phyloP scores from a whole-genome alignment of 2,797 vertebrate species.

The Falco novaeseelandiae region DNA sequence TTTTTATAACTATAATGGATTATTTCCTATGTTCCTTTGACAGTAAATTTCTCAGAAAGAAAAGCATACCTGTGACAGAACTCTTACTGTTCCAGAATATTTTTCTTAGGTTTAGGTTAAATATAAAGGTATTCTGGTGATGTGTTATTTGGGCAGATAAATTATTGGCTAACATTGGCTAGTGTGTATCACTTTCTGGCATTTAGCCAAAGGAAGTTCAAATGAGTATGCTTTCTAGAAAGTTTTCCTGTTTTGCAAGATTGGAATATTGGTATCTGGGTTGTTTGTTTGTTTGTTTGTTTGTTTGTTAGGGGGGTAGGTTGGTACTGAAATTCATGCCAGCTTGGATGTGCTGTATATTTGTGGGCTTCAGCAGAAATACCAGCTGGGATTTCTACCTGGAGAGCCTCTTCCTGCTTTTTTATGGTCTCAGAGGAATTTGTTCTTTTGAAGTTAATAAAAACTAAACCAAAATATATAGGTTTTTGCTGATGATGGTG shows the following conservation, averaged over 20 bases:
- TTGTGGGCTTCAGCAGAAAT: background rate
- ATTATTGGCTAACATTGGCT: background rate
- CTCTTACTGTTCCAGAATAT: background rate
- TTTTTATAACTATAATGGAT: background rate
- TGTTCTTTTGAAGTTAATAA: background rate
- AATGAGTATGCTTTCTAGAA: background rate
- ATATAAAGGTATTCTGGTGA: background rate
- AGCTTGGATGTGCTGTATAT: background rate
- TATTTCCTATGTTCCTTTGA: background rate
- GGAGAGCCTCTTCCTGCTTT: background rate
- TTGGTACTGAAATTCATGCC: background rate
- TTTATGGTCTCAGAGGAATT: background rate
- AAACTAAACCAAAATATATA: background rate
- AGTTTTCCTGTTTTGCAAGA: background rate
- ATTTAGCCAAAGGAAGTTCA: background rate
- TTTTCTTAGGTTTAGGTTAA: background rate
- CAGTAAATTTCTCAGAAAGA: background rate
- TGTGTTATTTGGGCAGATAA: background rate
- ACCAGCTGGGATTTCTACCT: background rate
- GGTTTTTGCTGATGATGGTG: background rate
- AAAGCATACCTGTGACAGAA: background rate
- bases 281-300: too few species aligned
- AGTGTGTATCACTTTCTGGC: background rate
- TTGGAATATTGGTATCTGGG: background rate
- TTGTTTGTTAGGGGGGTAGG: rapidly evolving